phyloP scores from a whole-genome alignment of 2,113 vertebrate species.

The Petroica traversi region DNA sequence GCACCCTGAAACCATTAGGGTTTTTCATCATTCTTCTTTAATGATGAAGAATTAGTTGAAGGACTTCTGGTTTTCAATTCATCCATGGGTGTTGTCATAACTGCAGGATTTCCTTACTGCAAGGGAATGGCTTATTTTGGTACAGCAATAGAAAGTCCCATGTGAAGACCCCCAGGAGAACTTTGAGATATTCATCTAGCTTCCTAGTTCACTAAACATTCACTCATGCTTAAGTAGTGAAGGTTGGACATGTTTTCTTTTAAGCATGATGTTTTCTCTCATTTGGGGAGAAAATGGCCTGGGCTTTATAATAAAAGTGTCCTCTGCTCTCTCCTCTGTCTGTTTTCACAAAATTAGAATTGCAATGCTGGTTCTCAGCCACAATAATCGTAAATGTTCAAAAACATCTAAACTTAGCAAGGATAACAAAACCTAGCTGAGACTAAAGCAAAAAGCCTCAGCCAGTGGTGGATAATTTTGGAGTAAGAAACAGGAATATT shows the following conservation, averaged over 20 bases:
- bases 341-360: not conserved
- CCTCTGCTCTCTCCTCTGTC: not conserved
- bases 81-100: not conserved
- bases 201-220: not conserved
- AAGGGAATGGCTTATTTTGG: not conserved
- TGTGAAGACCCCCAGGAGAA: not conserved
- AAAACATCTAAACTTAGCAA: not conserved
- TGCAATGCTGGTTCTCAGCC: not conserved
- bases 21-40: not conserved
- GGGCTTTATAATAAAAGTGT: not conserved
- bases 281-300: not conserved
- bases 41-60: not conserved
- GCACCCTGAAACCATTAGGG: not conserved
- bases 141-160: not conserved
- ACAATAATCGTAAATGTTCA: not conserved
- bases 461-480: not conserved
- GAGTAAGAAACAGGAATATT: not conserved
- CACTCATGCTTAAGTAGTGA: not conserved
- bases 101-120: not conserved
- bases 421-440: not conserved
- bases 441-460: not conserved
- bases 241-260: not conserved
- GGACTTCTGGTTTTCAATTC: not conserved
- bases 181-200: not conserved
- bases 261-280: not conserved